These are phyloP conservation scores for Thalpophila matura DNA, from an alignment of 2,888 invertebrate genomes.

Conservation along the genomic window DNA sequence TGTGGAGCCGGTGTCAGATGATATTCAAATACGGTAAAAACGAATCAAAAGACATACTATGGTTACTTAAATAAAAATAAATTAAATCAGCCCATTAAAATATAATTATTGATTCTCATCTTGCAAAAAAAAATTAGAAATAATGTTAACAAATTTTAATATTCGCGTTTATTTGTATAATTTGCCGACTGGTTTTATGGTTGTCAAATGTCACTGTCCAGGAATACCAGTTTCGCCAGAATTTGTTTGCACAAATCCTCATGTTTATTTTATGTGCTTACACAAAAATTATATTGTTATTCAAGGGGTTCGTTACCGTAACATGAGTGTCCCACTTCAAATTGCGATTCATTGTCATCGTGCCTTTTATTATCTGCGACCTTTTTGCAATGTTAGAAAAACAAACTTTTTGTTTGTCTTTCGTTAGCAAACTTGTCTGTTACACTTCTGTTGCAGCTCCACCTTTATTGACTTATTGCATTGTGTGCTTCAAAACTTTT, in stretches of 20 bases:
- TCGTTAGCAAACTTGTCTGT: slow-evolving; percentile 72
- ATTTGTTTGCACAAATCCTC: slow-evolving; percentile 55
- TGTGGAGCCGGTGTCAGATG: too few relatives aligned
- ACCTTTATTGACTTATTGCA: slow-evolving; percentile 21
- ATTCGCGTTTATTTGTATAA: slow-evolving; percentile 21
- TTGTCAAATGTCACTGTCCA: slow-evolving; percentile 38
- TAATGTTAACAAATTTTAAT: slow-evolving; percentile 21
- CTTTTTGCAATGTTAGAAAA: slow-evolving; percentile 76
- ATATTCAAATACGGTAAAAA: slow-evolving; percentile 24
- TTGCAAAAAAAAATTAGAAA: slow-evolving; percentile 21
- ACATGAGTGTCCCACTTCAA: slow-evolving; percentile 76
- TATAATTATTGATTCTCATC: not conserved
- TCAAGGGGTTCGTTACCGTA: slow-evolving; percentile 72
- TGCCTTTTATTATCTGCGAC: slow-evolving; percentile 67
- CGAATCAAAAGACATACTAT: slow-evolving; percentile 9
- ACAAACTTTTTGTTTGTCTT: slow-evolving; percentile 77
- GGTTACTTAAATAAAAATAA: slow-evolving; percentile 3
- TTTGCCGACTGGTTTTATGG: slow-evolving; percentile 32
- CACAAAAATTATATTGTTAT: slow-evolving; percentile 56
- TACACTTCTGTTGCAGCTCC: slow-evolving; percentile 55
- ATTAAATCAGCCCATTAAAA: slow-evolving; percentile 1
- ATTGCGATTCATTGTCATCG: slow-evolving; percentile 75
- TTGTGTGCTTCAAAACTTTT: slow-evolving; percentile 28
- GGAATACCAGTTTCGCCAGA: slow-evolving; percentile 38
- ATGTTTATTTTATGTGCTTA: slow-evolving; percentile 47